phyloP scores from a whole-genome alignment of 2,113 vertebrate species.

The Pelodiscus sinensis region DNA sequence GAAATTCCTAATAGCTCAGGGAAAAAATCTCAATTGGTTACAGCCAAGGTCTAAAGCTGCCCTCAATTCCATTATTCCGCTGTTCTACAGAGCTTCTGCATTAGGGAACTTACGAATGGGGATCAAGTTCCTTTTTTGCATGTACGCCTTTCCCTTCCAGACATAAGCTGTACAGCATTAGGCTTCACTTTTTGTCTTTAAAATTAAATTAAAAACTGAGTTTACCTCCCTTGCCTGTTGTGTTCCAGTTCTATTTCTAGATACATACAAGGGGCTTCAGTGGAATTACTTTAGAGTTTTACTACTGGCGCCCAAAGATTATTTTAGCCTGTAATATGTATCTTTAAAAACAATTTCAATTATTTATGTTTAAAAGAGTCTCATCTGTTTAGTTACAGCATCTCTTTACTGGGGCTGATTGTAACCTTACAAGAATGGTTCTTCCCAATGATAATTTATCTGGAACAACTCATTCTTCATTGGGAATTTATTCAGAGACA shows the following conservation, averaged over 20 bases:
- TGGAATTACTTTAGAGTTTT: not conserved
- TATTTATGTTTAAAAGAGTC: not conserved
- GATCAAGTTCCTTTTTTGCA: not conserved
- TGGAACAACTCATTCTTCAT: not conserved
- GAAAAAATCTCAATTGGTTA: not conserved
- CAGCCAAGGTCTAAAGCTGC: not conserved
- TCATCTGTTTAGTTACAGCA: not conserved
- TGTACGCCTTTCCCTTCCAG: not conserved
- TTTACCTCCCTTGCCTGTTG: conserved; percentile 25
- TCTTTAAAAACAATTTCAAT: not conserved
- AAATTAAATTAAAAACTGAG: conserved; percentile 61
- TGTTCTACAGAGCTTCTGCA: not conserved
- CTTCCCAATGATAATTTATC: not conserved
- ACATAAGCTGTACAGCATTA: conserved; percentile 39
- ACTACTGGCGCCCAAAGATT: conserved; percentile 22
- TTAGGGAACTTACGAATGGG: not conserved
- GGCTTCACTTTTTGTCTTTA: conserved; percentile 41
- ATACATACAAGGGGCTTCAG: conserved; percentile 16
- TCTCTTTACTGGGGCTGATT: rapidly evolving
- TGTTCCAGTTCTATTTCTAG: not conserved
- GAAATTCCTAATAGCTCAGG: not conserved
- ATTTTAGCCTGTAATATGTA: not conserved
- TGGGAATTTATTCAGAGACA: not conserved
- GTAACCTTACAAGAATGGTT: not conserved
- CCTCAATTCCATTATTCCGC: not conserved